phyloP scores from a whole-genome alignment of 2,888 invertebrate species.

The Agriopis aurantiaria region DNA sequence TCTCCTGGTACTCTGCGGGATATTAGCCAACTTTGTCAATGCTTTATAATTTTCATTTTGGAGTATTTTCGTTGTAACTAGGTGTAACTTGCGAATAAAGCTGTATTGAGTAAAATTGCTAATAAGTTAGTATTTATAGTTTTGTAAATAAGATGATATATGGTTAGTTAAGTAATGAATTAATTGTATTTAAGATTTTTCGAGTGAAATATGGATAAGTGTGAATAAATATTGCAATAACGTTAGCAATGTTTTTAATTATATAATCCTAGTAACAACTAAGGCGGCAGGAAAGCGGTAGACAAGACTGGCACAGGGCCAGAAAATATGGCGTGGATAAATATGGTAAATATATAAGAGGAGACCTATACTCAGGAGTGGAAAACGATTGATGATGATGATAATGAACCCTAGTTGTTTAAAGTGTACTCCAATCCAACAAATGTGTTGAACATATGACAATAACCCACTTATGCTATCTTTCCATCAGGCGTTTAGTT shows the following conservation, averaged over 20 bases:
- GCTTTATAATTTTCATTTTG: conserved; percentile 17
- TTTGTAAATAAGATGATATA: not conserved
- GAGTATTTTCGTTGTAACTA: not conserved
- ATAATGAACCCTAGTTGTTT: no score
- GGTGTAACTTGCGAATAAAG: not conserved
- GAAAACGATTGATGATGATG: no score
- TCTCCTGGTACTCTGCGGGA: conserved; percentile 54
- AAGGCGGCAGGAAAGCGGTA: no score
- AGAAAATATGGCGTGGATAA: no score
- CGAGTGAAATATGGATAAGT: conserved; percentile 6
- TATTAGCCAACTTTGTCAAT: conserved; percentile 49
- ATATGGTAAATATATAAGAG: no score
- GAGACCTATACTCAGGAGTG: no score
- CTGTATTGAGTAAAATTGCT: not conserved
- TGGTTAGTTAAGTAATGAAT: not conserved
- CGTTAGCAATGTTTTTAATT: not conserved
- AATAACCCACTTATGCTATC: not conserved
- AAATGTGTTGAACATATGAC: no score
- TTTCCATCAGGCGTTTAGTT: not conserved
- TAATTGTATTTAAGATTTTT: not conserved
- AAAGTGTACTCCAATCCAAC: no score
- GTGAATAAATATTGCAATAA: conserved; percentile 12
- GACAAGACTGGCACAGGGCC: no score
- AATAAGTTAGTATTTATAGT: conserved; percentile 1
- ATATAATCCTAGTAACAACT: not conserved